phyloP scores from a whole-genome alignment of 2,797 vertebrate species.

The Cyprinodon diabolis region DNA sequence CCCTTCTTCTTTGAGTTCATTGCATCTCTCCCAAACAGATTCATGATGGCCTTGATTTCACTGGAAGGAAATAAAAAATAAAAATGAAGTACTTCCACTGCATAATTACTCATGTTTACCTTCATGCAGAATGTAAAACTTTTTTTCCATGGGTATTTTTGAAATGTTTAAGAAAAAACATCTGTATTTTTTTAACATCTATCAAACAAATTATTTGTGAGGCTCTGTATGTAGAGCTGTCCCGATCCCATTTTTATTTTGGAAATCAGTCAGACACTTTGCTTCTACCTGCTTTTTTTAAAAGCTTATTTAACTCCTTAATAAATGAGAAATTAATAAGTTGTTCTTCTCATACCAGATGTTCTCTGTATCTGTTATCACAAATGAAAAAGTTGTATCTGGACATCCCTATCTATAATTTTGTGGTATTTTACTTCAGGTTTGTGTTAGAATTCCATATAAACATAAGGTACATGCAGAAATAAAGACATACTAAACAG shows the following conservation, averaged over 20 bases:
- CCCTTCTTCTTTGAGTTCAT: slow-evolving; percentile 70
- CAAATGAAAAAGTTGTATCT: too few relatives aligned
- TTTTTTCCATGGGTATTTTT: neutral
- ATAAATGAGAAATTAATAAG: too few relatives aligned
- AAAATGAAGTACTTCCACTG: neutral
- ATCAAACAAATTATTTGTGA: neutral
- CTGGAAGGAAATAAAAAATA: slow-evolving; percentile 24
- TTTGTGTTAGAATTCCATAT: neutral
- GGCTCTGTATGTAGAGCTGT: too few relatives aligned
- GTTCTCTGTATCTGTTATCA: too few relatives aligned
- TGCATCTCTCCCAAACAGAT: slow-evolving; percentile 72
- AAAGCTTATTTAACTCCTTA: too few relatives aligned
- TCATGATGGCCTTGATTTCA: slow-evolving; percentile 64
- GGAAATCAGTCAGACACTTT: too few relatives aligned
- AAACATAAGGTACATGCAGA: too few relatives aligned
- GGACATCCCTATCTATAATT: too few relatives aligned
- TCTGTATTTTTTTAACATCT: neutral
- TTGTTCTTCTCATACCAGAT: too few relatives aligned
- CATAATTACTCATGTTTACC: neutral
- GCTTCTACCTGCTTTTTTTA: too few relatives aligned
- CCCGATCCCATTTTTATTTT: too few relatives aligned
- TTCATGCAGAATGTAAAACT: neutral
- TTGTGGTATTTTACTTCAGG: neutral
- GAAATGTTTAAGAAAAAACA: neutral
- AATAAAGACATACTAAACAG: too few relatives aligned